Percentiles rank a stretch among this genome's conserved stretches.
phyloP scores from a whole-genome alignment of 2,888 invertebrate species.

The Synergus itoensis region DNA sequence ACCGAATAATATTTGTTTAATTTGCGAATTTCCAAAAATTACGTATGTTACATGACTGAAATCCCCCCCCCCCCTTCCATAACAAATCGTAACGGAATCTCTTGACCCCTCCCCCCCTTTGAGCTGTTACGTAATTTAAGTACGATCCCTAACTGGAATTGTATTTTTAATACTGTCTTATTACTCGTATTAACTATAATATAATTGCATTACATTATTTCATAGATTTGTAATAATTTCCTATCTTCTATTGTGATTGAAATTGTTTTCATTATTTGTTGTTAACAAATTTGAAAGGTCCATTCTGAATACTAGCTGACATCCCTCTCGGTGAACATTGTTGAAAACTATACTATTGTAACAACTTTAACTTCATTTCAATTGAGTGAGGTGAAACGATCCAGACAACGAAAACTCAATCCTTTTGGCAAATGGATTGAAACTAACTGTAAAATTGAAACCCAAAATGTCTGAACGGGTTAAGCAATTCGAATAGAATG shows the following conservation, averaged over 20 bases:
- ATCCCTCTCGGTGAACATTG: not conserved
- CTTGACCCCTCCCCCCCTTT: too few relatives aligned
- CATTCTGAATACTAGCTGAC: not conserved
- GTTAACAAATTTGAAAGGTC: not conserved
- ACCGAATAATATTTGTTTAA: too few relatives aligned
- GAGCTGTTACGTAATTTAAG: too few relatives aligned
- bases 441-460: not conserved
- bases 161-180: not conserved
- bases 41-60: too few relatives aligned
- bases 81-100: too few relatives aligned
- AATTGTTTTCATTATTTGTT: not conserved
- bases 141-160: too few relatives aligned
- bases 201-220: too few relatives aligned
- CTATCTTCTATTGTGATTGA: not conserved
- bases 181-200: not conserved
- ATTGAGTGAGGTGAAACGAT: not conserved
- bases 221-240: not conserved
- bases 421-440: constrained; percentile 8
- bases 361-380: not conserved
- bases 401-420: not conserved
- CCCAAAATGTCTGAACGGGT: not conserved
- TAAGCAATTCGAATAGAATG: not conserved
- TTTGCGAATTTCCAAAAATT: too few relatives aligned
- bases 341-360: not conserved
- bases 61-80: too few relatives aligned